A percentile compares a stretch with the other conserved stretches of the same genome.
Conservation (phyloP, 2,113 vertebrate genomes). For the Myrmecobius fasciatus region DNA sequence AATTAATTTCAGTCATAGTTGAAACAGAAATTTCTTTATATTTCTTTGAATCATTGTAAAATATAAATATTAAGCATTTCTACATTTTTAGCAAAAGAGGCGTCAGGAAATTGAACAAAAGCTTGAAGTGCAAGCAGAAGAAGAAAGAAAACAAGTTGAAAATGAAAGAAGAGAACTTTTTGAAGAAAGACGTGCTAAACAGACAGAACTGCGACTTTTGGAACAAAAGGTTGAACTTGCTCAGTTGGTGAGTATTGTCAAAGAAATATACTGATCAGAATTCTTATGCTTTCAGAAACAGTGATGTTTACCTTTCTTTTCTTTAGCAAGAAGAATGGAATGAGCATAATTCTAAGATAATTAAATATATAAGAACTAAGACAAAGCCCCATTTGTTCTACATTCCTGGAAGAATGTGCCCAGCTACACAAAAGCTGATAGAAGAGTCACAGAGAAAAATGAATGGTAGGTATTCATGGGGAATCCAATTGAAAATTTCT, state of each 20-base stretch:
- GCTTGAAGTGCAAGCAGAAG: conserved; percentile 97
- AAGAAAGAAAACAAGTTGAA: conserved; percentile 96
- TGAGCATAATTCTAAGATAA: conserved; percentile 94
- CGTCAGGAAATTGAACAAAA: conserved; percentile 98
- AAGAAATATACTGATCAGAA: conserved; percentile 35
- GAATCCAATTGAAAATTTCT: not conserved
- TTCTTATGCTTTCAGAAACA: conserved; percentile 45
- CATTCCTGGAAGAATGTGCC: conserved; percentile 95
- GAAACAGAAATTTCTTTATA: not conserved
- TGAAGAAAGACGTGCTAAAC: conserved; percentile 97
- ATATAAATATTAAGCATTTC: not conserved
- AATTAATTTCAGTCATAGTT: conserved; percentile 2
- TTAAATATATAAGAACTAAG: conserved; percentile 97
- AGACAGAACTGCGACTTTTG: conserved; percentile 96
- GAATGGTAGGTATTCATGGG: conserved; percentile 88
- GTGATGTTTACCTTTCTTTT: conserved; percentile 60
- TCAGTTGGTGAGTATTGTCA: conserved; percentile 91
- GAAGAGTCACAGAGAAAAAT: conserved; percentile 98
- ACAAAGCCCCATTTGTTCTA: conserved; percentile 97
- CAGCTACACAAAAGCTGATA: conserved; percentile 95
- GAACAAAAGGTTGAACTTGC: conserved; percentile 99
- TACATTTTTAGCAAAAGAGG: conserved; percentile 91
- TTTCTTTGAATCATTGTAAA: not conserved
- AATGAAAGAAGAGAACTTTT: conserved; percentile 95
- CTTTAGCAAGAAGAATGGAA: conserved; percentile 99